phyloP scores from a whole-genome alignment of 1,140 invertebrate species.

The Charaxes varanes region DNA sequence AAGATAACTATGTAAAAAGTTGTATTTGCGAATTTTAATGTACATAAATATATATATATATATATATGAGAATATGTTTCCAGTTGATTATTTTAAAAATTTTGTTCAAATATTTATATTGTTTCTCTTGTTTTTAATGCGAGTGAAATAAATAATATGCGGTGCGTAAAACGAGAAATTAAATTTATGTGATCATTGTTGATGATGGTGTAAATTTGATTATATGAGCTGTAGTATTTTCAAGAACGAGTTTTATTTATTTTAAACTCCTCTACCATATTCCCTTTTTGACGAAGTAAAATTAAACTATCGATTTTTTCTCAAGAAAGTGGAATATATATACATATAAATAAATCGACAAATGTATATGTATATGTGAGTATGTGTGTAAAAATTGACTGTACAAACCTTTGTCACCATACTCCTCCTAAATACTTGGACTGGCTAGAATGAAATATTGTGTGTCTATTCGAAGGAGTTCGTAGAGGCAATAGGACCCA shows the following conservation, averaged over 20 bases:
- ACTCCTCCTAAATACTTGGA: too few species aligned
- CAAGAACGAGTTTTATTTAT: conserved; percentile 44
- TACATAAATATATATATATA: conserved; percentile 55
- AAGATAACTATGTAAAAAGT: conserved; percentile 50
- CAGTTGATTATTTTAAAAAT: conserved; percentile 60
- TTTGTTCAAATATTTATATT: conserved; percentile 45
- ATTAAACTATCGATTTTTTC: too few species aligned
- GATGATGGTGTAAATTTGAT: conserved; percentile 69
- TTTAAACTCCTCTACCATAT: too few species aligned
- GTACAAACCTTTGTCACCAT: too few species aligned
- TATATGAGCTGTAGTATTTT: conserved; percentile 73
- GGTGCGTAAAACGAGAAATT: conserved; percentile 58
- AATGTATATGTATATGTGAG: too few species aligned
- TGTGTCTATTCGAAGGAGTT: too few species aligned
- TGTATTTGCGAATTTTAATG: conserved; percentile 68
- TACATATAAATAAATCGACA: too few species aligned
- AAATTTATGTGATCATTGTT: conserved; percentile 72
- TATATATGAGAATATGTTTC: conserved; percentile 46
- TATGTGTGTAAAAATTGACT: too few species aligned
- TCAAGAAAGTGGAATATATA: too few species aligned
- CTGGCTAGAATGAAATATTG: too few species aligned
- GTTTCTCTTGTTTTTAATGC: conserved; percentile 54
- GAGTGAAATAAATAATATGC: conserved; percentile 50
- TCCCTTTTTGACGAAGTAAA: too few species aligned
- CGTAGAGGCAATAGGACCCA: too few species aligned